Evolutionary conservation across 2,113 vertebrate species (phyloP).

Genomic region (Pelvicachromis taeniatus): DNA sequence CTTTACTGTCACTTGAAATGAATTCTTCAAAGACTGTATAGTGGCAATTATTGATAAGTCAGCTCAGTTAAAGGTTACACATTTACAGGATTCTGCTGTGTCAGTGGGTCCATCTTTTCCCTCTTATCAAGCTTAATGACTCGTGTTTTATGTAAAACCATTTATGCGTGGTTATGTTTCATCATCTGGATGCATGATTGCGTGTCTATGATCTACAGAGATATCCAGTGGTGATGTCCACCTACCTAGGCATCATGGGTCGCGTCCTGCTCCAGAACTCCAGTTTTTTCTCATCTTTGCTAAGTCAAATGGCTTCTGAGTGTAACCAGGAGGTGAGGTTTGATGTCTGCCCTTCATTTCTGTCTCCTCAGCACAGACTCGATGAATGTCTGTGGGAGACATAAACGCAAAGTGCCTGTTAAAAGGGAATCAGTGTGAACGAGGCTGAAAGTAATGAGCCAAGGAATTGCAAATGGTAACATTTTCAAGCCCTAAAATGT

Average conservation of each 20-base stretch:
- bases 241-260: slow-evolving; percentile 90
- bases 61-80: background rate
- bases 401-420: slow-evolving; percentile 25
- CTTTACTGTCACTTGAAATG: background rate
- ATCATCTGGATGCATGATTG: background rate
- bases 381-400: background rate
- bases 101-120: background rate
- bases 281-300: slow-evolving; percentile 88
- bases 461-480: slow-evolving; percentile 28
- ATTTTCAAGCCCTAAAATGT: background rate
- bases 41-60: slow-evolving; percentile 9
- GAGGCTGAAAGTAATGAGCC: slow-evolving; percentile 38
- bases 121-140: background rate
- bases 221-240: slow-evolving; percentile 95
- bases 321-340: slow-evolving; percentile 85
- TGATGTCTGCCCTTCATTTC: slow-evolving; percentile 21
- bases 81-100: background rate
- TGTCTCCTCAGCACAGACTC: slow-evolving; percentile 25
- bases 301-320: slow-evolving; percentile 87
- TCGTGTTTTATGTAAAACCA: background rate
- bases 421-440: slow-evolving; percentile 23
- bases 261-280: slow-evolving; percentile 90
- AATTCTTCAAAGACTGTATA: background rate
- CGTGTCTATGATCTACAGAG: slow-evolving; percentile 72
- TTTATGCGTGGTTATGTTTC: background rate